Evolutionary conservation across 2,113 vertebrate genomes (phyloP).

Genomic region (Lota lota): DNA sequence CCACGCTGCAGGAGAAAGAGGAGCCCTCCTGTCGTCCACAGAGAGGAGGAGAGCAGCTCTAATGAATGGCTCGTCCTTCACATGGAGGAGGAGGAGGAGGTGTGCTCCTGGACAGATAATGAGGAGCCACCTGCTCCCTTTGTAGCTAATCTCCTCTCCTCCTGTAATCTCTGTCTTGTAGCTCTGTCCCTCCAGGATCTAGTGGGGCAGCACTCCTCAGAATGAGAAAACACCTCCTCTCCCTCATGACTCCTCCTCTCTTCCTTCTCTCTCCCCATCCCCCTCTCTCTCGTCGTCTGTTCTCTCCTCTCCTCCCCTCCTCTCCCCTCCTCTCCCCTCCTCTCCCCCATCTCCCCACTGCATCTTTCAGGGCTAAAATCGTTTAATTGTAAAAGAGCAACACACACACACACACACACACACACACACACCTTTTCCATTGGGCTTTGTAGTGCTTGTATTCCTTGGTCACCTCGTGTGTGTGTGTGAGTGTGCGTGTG

Average conservation of each 20-base stretch:
- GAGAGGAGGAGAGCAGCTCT: slow-evolving; percentile 70
- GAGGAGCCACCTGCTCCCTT: slow-evolving; percentile 49
- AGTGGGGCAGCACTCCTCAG: slow-evolving; percentile 15
- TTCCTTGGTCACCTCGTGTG: too few relatives aligned
- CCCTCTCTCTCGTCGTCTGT: slow-evolving; percentile 27
- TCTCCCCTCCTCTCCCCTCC: slow-evolving; percentile 58
- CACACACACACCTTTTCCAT: not conserved
- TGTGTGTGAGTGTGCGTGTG: too few relatives aligned
- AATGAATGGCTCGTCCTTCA: slow-evolving; percentile 80
- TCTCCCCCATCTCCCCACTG: not conserved
- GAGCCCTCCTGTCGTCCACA: slow-evolving; percentile 60
- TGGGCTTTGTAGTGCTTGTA: too few relatives aligned
- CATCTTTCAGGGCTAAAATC: not conserved
- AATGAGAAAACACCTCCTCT: slow-evolving; percentile 66
- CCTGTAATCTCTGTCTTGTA: slow-evolving; percentile 78
- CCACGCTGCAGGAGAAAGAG: slow-evolving; percentile 6
- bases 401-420: slow-evolving; percentile 2
- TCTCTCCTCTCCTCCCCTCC: slow-evolving; percentile 86
- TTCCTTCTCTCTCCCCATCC: not conserved
- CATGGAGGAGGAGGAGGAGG: slow-evolving; percentile 63
- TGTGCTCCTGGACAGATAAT: slow-evolving; percentile 67
- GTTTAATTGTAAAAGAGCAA: not conserved
- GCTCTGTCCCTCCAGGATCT: slow-evolving; percentile 4
- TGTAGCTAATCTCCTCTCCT: slow-evolving; percentile 48
- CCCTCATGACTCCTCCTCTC: not conserved